Evolutionary conservation across 53 echinoderm and acorn worm species (phyloP), one percentile per base, ranked within the genome.

Genomic region (Holothuria leucospilota): DNA sequence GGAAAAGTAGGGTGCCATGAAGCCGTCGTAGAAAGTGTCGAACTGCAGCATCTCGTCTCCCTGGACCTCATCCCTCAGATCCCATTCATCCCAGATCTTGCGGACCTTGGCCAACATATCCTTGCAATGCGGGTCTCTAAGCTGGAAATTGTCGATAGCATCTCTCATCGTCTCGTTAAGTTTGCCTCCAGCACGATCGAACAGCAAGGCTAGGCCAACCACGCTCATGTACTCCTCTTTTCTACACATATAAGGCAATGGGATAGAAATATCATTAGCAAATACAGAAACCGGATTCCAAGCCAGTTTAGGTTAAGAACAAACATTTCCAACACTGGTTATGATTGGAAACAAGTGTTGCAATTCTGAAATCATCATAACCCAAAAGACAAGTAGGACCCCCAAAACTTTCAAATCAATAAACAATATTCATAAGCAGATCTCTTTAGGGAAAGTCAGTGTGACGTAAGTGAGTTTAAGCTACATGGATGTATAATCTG

Each of bases 221-320:
- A 61, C 34, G 34, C 90, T 90, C 88, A 88, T 91, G 73, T 91
- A 91, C 56, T 91, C 91, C 58, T 91, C 91, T 86, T 84, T 91
- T 62, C 91, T 91, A 77, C 40, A 34, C 1, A 34, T 34, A 34
- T 34, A 34, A 34, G 21, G 24, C 21, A 21, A 4, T 2, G 4
- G 24, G 21, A 63, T n/a, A n/a, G 63, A 63, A 63, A 63, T 63
- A 21, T 2, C 24, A n/a, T n/a, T 2, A 63, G 63, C 24, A 24
- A n/a, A 63, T 63, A n/a, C 4, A 4, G 24, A 2, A n/a, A 63
- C 21, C 63, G 1, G 4, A 63, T 4, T 21, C 2, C 24, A 4
- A 21, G 21, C 24, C 63, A 63, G 4, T 2, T 2, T 2, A 24
- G 63, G 24, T 63, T 63, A 4, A n/a, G 63, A 21, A 1, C 63